A percentile compares a stretch with the other conserved stretches of the same genome.
phyloP scores from a whole-genome alignment of 2,797 vertebrate genomes.

The Lagothrix lagotricha region DNA sequence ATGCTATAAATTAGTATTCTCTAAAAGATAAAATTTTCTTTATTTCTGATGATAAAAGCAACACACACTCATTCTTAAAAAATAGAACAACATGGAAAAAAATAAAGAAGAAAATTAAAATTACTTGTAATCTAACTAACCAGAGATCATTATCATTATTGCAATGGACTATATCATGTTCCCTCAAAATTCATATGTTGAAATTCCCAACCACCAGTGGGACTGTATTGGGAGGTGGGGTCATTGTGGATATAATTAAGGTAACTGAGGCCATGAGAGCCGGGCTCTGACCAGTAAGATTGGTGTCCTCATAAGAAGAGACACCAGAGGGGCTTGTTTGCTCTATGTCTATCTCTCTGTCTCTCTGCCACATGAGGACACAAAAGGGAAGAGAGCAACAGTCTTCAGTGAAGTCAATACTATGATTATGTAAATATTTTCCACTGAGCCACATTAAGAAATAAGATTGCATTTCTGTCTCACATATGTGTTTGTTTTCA shows the following conservation, averaged over 20 bases:
- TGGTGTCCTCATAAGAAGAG: background rate
- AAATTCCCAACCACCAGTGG: background rate
- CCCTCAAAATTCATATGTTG: background rate
- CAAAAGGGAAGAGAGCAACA: background rate
- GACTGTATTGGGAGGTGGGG: background rate
- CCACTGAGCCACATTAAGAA: background rate
- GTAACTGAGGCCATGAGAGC: background rate
- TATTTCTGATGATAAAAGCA: background rate
- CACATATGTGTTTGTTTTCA: background rate
- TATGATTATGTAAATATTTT: background rate
- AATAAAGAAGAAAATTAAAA: background rate
- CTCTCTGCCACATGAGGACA: background rate
- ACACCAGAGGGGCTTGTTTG: background rate
- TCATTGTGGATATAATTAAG: background rate
- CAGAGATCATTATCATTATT: background rate
- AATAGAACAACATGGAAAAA: background rate
- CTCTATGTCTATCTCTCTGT: background rate
- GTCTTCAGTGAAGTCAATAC: background rate
- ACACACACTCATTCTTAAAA: background rate
- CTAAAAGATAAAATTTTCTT: background rate
- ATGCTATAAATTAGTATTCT: background rate
- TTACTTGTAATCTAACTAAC: background rate
- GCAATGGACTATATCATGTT: background rate
- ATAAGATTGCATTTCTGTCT: background rate
- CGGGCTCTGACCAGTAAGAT: background rate